Conservation (phyloP, 1,140 invertebrate genomes). For the Teleogryllus occipitalis region DNA sequence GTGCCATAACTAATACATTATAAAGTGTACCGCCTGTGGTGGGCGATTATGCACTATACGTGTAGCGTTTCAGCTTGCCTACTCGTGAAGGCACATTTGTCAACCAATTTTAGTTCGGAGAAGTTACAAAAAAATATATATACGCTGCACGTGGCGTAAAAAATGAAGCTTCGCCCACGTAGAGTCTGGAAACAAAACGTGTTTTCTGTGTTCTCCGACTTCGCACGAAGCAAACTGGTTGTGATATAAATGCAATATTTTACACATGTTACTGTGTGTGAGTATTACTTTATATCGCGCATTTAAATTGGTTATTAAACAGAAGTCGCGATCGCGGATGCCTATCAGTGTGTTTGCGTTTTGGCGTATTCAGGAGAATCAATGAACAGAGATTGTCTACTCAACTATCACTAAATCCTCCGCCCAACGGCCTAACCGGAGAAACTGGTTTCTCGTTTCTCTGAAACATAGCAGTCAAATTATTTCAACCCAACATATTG, state of each 20-base stretch:
- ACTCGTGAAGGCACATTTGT: background rate
- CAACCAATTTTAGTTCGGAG: constrained; percentile 4
- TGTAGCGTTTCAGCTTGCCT: constrained; percentile 3
- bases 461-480: too few species aligned
- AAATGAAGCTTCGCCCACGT: background rate
- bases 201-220: background rate
- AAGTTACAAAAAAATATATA: background rate
- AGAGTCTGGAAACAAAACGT: background rate
- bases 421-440: too few species aligned
- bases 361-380: too few species aligned
- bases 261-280: background rate
- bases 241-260: background rate
- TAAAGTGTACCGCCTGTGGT: background rate
- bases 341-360: too few species aligned
- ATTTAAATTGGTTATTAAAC: background rate
- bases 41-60: background rate
- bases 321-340: background rate
- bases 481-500: too few species aligned
- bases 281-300: background rate
- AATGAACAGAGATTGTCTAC: too few species aligned
- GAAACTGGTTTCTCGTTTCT: too few species aligned
- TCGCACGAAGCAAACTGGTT: background rate
- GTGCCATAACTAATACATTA: constrained; percentile 1
- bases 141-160: background rate
- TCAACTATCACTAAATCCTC: too few species aligned